phyloP scores from a whole-genome alignment of 2,888 invertebrate species.

The Archips crataeganus region DNA sequence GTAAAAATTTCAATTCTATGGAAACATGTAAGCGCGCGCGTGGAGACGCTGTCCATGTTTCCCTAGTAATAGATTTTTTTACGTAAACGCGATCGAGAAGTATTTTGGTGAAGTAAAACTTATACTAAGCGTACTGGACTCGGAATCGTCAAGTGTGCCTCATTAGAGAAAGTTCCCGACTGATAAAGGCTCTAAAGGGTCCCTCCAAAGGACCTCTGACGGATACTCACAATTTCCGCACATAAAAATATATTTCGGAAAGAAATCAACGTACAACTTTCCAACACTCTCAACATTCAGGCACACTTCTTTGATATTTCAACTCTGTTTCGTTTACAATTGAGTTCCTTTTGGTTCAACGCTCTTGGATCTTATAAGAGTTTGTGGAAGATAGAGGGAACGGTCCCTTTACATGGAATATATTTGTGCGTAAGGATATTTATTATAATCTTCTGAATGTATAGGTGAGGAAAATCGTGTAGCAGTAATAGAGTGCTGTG shows the following conservation, averaged over 20 bases:
- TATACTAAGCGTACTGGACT: too few relatives aligned
- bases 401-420: conserved; percentile 23
- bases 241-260: conserved; percentile 48
- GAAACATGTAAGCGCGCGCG: too few relatives aligned
- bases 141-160: conserved; percentile 31
- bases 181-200: conserved; percentile 65
- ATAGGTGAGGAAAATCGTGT: conserved; percentile 24
- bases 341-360: neutral
- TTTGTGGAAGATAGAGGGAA: neutral
- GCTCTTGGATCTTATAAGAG: neutral
- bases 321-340: neutral
- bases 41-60: too few relatives aligned
- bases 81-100: too few relatives aligned
- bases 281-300: neutral
- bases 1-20: too few relatives aligned
- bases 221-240: conserved; percentile 48
- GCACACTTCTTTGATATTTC: neutral
- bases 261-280: neutral
- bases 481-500: conserved; percentile 6
- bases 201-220: conserved; percentile 27
- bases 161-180: conserved; percentile 51
- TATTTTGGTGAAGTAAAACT: too few relatives aligned
- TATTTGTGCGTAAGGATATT: conserved; percentile 35
- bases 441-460: conserved; percentile 35
- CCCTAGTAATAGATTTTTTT: too few relatives aligned